Evolutionary conservation across 2,888 invertebrate species (phyloP), one percentile per base, ranked within the genome.

Genomic region (Mythimna pallens): DNA sequence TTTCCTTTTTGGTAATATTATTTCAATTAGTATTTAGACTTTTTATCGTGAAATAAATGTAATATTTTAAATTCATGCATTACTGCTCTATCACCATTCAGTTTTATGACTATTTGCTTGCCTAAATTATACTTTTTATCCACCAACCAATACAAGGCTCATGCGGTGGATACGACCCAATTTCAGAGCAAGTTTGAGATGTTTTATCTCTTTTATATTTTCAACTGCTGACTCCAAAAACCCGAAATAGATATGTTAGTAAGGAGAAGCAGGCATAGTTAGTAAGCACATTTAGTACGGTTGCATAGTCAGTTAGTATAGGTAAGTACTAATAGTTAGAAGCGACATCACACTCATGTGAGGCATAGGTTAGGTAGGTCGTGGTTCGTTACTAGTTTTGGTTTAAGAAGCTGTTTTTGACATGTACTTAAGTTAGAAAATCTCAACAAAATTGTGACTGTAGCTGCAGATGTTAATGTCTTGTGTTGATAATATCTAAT

Each of bases 221-320:
- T 67, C 61, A 50, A 90, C 89, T 89, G 93, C 93, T 90, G 92
- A 91, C 88, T 90, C 90, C 94, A 92, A 90, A 86, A 86, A 86
- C 90, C 92, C 89, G 91, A 90, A 94, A 91, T 92, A 87, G 47
- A 73, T 90, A 90, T 85, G 89, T 94, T 94, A 94, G 92, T 94
- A 91, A 90, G 92, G 92, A 91, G 61, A 92, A 93, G 93, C 93
- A 89, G 89, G 92, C 88, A 87, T 85, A 89, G 83, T 86, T 85
- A 87, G 81, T 85, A 85, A 88, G 89, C 86, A 88, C 82, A 83
- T 80, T 83, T 84, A 90, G 78, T 84, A 84, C 82, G 76, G 80
- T 84, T 81, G 89, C 89, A 88, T 81, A 87, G 83, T 85, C 63
- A 83, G 81, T 79, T 84, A 86, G 87, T 88, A 87, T 83, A 82